Percentiles rank a stretch among this genome's conserved stretches.
Evolutionary conservation across 2,113 vertebrate genomes (phyloP).

Genomic region (Heterocephalus glaber): DNA sequence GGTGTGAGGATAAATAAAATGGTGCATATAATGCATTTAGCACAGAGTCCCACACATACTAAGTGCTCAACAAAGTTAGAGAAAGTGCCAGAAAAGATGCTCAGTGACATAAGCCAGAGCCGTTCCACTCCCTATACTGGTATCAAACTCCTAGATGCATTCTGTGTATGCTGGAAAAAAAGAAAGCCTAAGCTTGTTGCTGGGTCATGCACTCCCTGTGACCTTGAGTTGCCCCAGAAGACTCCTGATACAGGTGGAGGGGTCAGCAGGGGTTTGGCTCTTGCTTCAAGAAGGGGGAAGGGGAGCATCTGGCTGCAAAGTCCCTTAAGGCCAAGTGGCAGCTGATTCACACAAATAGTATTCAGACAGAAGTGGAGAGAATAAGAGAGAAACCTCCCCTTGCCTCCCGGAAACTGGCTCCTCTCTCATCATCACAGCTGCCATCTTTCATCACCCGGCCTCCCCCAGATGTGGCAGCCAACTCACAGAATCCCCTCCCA

Average conservation of each 20-base stretch:
- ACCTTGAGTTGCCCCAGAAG: not conserved
- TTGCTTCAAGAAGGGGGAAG: not conserved
- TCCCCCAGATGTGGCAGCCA: slow-evolving; percentile 78
- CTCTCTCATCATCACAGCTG: slow-evolving; percentile 70
- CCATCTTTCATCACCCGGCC: slow-evolving; percentile 70
- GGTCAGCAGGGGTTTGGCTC: not conserved
- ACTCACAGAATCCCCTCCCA: slow-evolving; percentile 57
- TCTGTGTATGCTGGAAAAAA: not conserved
- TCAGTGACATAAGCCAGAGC: not conserved
- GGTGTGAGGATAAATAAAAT: not conserved
- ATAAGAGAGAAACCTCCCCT: slow-evolving; percentile 35
- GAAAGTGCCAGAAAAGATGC: not conserved
- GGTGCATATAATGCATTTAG: not conserved
- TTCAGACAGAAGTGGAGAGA: slow-evolving; percentile 59
- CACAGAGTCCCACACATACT: not conserved
- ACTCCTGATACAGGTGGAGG: slow-evolving; percentile 40
- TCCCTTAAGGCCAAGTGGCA: slow-evolving; percentile 57
- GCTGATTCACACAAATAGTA: slow-evolving; percentile 76
- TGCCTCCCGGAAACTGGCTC: slow-evolving; percentile 70
- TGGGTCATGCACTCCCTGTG: accelerated
- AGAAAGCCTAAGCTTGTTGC: not conserved
- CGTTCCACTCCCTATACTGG: not conserved
- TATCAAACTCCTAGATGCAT: not conserved
- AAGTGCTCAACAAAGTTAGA: not conserved
- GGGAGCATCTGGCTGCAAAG: slow-evolving; percentile 59